A percentile compares a stretch with the other conserved stretches of the same genome.
phyloP scores from a whole-genome alignment of 2,888 invertebrate genomes.

The Colostygia pectinataria region DNA sequence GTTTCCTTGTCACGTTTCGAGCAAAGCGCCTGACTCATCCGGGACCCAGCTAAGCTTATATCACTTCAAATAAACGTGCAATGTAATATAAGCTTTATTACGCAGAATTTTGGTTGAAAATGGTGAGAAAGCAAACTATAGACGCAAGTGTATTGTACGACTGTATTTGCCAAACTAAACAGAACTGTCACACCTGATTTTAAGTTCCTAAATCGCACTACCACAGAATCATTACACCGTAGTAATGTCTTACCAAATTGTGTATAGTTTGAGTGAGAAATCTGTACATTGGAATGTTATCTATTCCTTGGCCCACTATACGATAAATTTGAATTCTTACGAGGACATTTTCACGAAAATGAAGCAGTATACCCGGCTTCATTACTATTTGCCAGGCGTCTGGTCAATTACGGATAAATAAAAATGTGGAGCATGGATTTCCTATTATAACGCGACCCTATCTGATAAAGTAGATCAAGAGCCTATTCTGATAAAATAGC shows the following conservation, averaged over 20 bases:
- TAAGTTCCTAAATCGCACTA: too few relatives aligned
- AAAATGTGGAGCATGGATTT: slow-evolving; percentile 49
- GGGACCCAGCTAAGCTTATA: slow-evolving; percentile 28
- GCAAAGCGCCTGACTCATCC: slow-evolving; percentile 64
- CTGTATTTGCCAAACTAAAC: neutral
- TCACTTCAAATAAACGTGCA: neutral
- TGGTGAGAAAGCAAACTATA: neutral
- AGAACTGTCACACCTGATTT: too few relatives aligned
- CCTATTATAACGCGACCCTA: slow-evolving; percentile 32
- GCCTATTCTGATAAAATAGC: slow-evolving; percentile 25
- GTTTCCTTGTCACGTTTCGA: slow-evolving; percentile 65
- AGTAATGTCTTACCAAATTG: too few relatives aligned
- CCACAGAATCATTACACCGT: too few relatives aligned
- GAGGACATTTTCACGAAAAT: slow-evolving; percentile 50
- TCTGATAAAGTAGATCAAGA: too few relatives aligned
- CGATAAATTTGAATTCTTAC: slow-evolving; percentile 68
- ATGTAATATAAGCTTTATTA: neutral
- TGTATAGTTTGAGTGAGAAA: neutral
- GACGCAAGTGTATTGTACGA: neutral
- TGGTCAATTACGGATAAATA: slow-evolving; percentile 49
- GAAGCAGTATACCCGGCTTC: slow-evolving; percentile 38
- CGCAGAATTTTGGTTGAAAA: neutral
- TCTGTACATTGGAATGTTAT: neutral
- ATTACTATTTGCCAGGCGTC: slow-evolving; percentile 45
- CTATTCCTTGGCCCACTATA: slow-evolving; percentile 27